These are phyloP conservation scores for Zeus faber DNA, from an alignment of 2,113 vertebrate genomes.

Conservation along the genomic window DNA sequence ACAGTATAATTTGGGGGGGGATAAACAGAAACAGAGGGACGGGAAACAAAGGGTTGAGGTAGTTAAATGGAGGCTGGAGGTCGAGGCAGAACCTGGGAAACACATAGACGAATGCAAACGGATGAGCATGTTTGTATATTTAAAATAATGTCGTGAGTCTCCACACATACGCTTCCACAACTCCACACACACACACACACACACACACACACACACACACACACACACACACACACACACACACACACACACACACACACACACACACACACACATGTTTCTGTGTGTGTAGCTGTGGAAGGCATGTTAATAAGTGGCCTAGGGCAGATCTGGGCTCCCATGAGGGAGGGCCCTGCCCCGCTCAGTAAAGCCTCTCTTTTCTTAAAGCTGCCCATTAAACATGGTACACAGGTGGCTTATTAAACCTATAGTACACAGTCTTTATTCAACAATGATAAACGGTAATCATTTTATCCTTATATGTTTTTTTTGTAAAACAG, in stretches of 20 bases:
- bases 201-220: conserved; percentile 10
- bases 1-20: too few relatives aligned
- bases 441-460: background rate
- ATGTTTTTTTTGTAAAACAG: background rate
- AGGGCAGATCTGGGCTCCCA: conserved; percentile 59
- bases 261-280: conserved; percentile 45
- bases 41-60: too few relatives aligned
- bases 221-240: too few relatives aligned
- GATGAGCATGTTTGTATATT: too few relatives aligned
- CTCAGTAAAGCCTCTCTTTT: conserved; percentile 64
- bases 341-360: conserved; percentile 60
- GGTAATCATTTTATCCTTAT: background rate
- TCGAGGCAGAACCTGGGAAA: too few relatives aligned
- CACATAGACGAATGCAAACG: too few relatives aligned
- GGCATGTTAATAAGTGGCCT: conserved; percentile 68
- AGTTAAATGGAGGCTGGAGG: too few relatives aligned
- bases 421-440: conserved; percentile 46
- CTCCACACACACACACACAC: conserved; percentile 9
- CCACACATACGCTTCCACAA: too few relatives aligned
- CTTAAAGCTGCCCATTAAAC: conserved; percentile 73
- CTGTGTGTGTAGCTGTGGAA: conserved; percentile 55
- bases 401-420: conserved; percentile 75
- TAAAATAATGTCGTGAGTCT: too few relatives aligned
- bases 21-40: too few relatives aligned
- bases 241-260: conserved; percentile 39